Percentiles rank a stretch among this genome's conserved stretches.
Conservation (phyloP, 2,888 invertebrate genomes). For the Acrobasis suavella region DNA sequence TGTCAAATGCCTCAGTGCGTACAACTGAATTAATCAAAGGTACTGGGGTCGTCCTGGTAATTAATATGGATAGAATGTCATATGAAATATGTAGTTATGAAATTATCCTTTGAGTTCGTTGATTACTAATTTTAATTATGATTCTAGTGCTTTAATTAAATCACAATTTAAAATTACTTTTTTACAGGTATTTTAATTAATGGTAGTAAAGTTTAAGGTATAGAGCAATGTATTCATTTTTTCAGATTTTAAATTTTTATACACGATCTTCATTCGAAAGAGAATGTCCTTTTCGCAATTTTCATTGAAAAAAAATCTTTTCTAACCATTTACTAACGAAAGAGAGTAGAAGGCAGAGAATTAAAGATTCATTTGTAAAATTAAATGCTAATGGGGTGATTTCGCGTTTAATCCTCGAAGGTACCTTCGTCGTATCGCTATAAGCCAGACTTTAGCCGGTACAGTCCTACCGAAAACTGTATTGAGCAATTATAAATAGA, state of each 20-base stretch:
- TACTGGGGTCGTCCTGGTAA: conserved; percentile 27
- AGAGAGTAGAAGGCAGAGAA: conserved; percentile 59
- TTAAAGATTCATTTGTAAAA: conserved; percentile 77
- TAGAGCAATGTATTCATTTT: too few relatives aligned
- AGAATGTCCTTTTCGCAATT: too few relatives aligned
- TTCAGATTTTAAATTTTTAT: too few relatives aligned
- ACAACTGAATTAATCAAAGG: conserved; percentile 56
- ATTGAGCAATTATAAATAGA: background rate
- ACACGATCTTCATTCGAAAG: too few relatives aligned
- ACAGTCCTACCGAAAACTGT: conserved; percentile 45
- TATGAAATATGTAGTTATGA: conserved; percentile 23
- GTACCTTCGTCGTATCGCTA: conserved; percentile 54
- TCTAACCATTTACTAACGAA: conserved; percentile 21
- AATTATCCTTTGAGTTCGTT: conserved; percentile 13
- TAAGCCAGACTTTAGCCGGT: conserved; percentile 55
- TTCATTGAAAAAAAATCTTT: too few relatives aligned
- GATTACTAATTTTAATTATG: background rate
- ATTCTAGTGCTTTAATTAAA: background rate
- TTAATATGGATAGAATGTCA: conserved; percentile 28
- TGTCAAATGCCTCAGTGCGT: conserved; percentile 72
- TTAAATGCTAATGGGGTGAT: conserved; percentile 75
- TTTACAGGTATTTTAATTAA: background rate
- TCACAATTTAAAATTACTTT: background rate
- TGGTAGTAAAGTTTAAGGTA: background rate
- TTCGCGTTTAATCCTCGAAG: conserved; percentile 64